Percentiles rank a stretch among this genome's conserved stretches.
phyloP scores from a whole-genome alignment of 2,888 invertebrate genomes.

The Drosophila hamatofila region DNA sequence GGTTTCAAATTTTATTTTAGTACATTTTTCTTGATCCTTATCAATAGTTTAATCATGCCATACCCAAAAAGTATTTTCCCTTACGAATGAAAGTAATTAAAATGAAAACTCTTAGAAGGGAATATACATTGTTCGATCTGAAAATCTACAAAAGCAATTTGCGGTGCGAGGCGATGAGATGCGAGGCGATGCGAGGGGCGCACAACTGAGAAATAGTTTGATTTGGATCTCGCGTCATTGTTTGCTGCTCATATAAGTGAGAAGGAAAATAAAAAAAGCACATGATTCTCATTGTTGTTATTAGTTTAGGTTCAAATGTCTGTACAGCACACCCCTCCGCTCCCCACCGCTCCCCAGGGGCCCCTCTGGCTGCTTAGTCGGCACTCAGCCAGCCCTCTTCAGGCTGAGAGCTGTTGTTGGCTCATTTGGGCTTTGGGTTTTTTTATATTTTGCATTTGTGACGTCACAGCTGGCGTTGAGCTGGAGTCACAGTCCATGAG shows the following conservation, averaged over 20 bases:
- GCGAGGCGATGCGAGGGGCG: background rate
- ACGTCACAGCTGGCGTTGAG: constrained; percentile 57
- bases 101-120: background rate
- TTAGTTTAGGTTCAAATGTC: constrained; percentile 34
- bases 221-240: constrained; percentile 74
- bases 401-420: constrained; percentile 26
- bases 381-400: constrained; percentile 12
- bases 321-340: background rate
- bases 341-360: background rate
- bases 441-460: constrained; percentile 49
- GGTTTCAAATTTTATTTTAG: background rate
- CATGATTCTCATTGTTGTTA: constrained; percentile 43
- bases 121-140: constrained; percentile 11
- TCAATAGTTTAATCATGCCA: background rate
- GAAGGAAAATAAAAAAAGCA: constrained; percentile 55
- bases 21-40: background rate
- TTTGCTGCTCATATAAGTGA: constrained; percentile 46
- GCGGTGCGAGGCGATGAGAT: background rate
- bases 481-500: constrained; percentile 22
- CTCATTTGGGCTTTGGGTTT: constrained; percentile 63
- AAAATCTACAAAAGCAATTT: constrained; percentile 25
- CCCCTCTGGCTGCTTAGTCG: background rate
- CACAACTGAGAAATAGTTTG: constrained; percentile 49
- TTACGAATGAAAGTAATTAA: background rate
- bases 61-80: constrained; percentile 8